Evolutionary conservation across 2,797 vertebrate genomes (phyloP).

Genomic region (Chrosomus eos): DNA sequence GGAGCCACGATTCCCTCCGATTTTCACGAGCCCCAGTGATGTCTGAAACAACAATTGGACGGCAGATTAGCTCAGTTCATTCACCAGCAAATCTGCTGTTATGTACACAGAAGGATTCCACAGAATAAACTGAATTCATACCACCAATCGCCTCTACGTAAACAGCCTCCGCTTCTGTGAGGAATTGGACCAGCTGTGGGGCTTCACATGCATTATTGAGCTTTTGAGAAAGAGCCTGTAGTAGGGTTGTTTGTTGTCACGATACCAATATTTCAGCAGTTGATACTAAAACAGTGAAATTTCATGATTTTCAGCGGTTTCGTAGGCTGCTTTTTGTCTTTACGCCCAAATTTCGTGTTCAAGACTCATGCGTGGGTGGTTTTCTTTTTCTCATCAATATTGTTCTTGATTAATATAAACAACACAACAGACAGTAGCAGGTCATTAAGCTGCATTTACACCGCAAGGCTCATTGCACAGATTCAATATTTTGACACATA

Average conservation of each 20-base stretch:
- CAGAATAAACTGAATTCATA: conserved; percentile 29
- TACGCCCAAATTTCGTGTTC: not conserved
- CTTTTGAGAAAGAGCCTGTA: conserved; percentile 6
- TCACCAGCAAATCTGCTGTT: conserved; percentile 33
- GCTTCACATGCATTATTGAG: conserved; percentile 36
- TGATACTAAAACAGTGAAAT: not conserved
- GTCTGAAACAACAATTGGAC: conserved; percentile 43
- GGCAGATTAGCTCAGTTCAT: conserved; percentile 30
- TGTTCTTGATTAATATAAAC: conserved; percentile 12
- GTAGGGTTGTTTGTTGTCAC: conserved; percentile 15
- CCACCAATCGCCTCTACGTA: conserved; percentile 8
- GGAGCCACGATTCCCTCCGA: conserved; percentile 33
- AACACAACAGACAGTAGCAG: not conserved
- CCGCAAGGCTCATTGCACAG: not conserved
- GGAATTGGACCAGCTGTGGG: conserved; percentile 15
- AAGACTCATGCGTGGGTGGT: not conserved
- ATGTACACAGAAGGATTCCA: not conserved
- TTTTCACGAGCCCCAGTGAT: conserved; percentile 3
- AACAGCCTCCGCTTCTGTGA: conserved; percentile 30
- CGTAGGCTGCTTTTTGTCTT: conserved; percentile 1
- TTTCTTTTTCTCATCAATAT: not conserved
- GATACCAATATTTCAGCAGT: not conserved
- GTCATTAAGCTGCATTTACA: conserved; percentile 29
- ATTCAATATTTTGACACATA: conserved; percentile 23
- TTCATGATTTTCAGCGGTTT: not conserved